Base-by-base conservation (phyloP, 2,888 invertebrate species). In the Phaonia tiefii region DNA sequence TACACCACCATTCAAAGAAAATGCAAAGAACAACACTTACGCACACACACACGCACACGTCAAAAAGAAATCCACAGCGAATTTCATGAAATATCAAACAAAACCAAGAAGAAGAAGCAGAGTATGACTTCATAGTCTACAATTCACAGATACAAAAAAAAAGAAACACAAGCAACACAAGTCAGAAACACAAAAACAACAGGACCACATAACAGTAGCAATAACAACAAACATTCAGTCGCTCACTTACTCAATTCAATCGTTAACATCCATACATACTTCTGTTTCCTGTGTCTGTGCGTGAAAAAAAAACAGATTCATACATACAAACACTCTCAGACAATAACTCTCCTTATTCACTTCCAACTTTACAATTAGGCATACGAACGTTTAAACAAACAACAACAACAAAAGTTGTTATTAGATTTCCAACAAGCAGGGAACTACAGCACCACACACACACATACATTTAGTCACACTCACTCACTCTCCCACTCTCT, bases 111-210 rank as follows among this genome's bases (percentile, higher is more conserved):
- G 60, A 69, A 75, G 67, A 76, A 71, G 71, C 76, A 83, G 37
- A 74, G 83, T 83, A 84, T 84, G 84, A 84, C 84, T 84, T 84
- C 83, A 83, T 84, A 80, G 82, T 73, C 70, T 73, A 71, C 74
- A 79, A 71, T 76, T 66, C 71, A 82, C 67, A 39, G 69, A 60
- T 46, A 42, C 65, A 3, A 44, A 60, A 15, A 46, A 72, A 37
- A 4, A n/a, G n/a, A 31, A 31, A 31, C 31, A 31, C 31, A 3
- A 31, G 56, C 66, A 51, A 15, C 31, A n/a, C n/a, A n/a, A n/a
- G n/a, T n/a, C n/a, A 31, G 4, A 31, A 31, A 31, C 31, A 17
- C 42, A 37, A 13, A n/a, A 63, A 42, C 37, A 63, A 42, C 63
- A 42, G n/a, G n/a, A n/a, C n/a, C n/a, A 11, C 22, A 20, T 20